phyloP scores from a whole-genome alignment of 2,113 vertebrate species.

The Peromyscus leucopus region DNA sequence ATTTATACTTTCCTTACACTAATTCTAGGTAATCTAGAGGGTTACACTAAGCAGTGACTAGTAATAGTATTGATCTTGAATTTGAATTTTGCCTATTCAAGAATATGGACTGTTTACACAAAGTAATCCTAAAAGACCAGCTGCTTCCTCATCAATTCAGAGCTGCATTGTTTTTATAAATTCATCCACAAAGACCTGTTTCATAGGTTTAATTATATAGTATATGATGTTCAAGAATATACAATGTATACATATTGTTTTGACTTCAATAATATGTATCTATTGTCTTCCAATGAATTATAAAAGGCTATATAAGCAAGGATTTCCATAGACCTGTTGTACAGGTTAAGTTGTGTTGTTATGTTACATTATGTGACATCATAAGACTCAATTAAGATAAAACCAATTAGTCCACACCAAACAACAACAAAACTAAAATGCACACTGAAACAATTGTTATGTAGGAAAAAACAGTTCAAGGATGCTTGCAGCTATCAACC shows the following conservation, averaged over 20 bases:
- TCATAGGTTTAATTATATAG: neutral
- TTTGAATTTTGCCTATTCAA: neutral
- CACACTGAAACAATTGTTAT: neutral
- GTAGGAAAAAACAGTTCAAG: neutral
- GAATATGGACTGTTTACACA: neutral
- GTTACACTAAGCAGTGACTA: neutral
- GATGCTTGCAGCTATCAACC: conserved; percentile 1
- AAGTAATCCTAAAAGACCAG: neutral
- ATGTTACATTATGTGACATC: neutral
- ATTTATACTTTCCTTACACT: conserved; percentile 36
- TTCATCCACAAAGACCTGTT: neutral
- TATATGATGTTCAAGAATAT: neutral
- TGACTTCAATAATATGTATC: neutral
- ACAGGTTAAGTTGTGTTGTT: neutral
- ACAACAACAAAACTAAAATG: neutral
- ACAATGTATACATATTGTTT: neutral
- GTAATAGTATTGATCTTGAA: neutral
- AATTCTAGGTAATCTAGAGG: conserved; percentile 16
- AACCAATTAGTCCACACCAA: neutral
- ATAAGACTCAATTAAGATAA: neutral
- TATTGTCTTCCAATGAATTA: neutral
- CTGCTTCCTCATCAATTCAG: neutral
- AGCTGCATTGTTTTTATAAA: neutral
- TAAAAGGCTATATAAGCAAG: conserved; percentile 10
- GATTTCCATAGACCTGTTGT: neutral